Conservation (phyloP, 2,113 vertebrate genomes). For the Indicator indicator region DNA sequence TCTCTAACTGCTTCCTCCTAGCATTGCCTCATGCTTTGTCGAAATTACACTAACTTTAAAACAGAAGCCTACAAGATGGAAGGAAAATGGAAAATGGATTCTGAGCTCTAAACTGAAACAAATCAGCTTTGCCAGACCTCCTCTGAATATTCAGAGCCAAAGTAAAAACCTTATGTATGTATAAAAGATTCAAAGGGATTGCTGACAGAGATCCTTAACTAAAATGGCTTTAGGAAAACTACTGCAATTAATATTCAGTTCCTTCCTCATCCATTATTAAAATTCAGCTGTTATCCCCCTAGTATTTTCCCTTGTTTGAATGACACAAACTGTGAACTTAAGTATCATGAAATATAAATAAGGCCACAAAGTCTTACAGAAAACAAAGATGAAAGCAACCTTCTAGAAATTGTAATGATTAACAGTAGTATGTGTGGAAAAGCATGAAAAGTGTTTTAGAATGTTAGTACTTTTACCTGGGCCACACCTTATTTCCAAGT, state of each 20-base stretch:
- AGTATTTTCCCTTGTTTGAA: conserved; percentile 5
- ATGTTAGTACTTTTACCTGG: not conserved
- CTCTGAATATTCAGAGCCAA: not conserved
- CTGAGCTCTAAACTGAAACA: not conserved
- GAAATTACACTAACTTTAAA: not conserved
- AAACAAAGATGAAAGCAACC: not conserved
- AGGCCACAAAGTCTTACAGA: not conserved
- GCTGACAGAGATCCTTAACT: conserved; percentile 1
- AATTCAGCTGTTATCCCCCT: not conserved
- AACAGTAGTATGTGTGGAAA: not conserved
- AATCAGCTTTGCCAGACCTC: not conserved
- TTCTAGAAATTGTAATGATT: not conserved
- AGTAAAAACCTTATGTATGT: not conserved
- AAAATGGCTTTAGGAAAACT: conserved; percentile 23
- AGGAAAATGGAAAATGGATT: not conserved
- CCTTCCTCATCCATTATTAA: conserved; percentile 36
- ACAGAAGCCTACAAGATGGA: not conserved
- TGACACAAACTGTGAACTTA: conserved; percentile 35
- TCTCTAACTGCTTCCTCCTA: too few relatives aligned
- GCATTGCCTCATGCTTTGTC: not conserved
- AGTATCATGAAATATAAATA: conserved; percentile 36
- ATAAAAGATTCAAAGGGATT: not conserved
- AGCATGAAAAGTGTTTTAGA: not conserved
- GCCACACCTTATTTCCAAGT: not conserved
- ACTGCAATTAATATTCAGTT: not conserved